phyloP scores from a whole-genome alignment of 2,797 vertebrate species.

The Gymnocypris eckloni region DNA sequence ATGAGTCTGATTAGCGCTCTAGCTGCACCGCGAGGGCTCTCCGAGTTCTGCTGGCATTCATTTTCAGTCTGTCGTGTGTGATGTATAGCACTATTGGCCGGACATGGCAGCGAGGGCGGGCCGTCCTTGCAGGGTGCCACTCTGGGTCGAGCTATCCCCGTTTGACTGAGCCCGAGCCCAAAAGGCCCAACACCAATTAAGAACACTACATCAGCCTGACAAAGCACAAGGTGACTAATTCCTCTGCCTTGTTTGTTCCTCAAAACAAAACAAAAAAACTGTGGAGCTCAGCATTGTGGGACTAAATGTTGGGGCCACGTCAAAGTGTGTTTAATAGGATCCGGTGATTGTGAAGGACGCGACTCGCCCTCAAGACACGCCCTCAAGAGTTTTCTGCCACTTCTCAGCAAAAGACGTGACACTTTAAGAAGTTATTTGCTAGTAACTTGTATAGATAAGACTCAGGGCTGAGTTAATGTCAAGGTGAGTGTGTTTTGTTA shows the following conservation, averaged over 20 bases:
- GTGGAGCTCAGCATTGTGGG: constrained; percentile 42
- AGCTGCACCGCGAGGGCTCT: constrained; percentile 11
- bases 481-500: background rate
- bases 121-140: constrained; percentile 75
- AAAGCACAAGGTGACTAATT: constrained; percentile 64
- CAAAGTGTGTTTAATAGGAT: constrained; percentile 40
- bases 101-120: constrained; percentile 71
- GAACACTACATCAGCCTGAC: constrained; percentile 64
- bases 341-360: constrained; percentile 13
- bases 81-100: constrained; percentile 75
- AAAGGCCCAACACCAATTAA: constrained; percentile 64
- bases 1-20: constrained; percentile 44
- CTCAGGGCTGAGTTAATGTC: background rate
- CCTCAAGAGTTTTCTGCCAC: constrained; percentile 15
- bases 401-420: constrained; percentile 28
- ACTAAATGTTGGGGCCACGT: constrained; percentile 42
- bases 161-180: constrained; percentile 56
- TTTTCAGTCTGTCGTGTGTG: constrained; percentile 75
- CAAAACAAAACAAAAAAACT: constrained; percentile 14
- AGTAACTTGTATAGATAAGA: background rate
- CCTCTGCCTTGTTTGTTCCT: constrained; percentile 55
- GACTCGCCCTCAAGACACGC: background rate
- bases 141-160: constrained; percentile 67
- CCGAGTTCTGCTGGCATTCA: constrained; percentile 65
- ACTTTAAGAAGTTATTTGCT: background rate